A percentile compares a stretch with the other conserved stretches of the same genome.
phyloP scores from a whole-genome alignment of 1,140 invertebrate species.

The Trichonephila clavipes region DNA sequence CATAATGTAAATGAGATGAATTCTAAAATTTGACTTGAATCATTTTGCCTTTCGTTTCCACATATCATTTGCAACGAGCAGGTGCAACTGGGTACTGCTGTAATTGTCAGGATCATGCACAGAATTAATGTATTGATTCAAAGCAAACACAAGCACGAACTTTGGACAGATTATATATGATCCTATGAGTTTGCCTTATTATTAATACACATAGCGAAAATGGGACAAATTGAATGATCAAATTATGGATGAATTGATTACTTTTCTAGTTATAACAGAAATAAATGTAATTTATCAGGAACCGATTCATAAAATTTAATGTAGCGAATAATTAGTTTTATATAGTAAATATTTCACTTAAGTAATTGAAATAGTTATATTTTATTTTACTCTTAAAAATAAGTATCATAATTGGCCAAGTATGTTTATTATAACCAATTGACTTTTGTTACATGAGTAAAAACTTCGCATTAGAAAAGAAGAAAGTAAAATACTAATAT shows the following conservation, averaged over 20 bases:
- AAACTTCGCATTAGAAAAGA: no score
- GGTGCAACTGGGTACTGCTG: not conserved
- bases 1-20: not conserved
- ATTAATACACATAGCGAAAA: not conserved
- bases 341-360: no score
- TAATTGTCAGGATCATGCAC: slow-evolving; percentile 40
- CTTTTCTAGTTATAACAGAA: no score
- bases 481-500: no score
- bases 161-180: not conserved
- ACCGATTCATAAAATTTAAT: no score
- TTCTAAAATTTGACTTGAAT: not conserved
- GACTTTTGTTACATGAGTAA: no score
- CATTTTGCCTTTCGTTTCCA: not conserved
- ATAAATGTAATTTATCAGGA: no score
- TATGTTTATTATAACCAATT: no score
- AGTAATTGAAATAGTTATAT: no score
- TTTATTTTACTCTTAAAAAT: no score
- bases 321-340: no score
- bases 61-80: not conserved
- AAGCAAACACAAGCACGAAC: not conserved
- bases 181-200: not conserved
- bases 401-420: no score
- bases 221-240: not conserved
- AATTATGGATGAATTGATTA: not conserved
- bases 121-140: slow-evolving; percentile 57